Conservation (phyloP, 2,888 invertebrate species). For the Volucella bombylans region DNA sequence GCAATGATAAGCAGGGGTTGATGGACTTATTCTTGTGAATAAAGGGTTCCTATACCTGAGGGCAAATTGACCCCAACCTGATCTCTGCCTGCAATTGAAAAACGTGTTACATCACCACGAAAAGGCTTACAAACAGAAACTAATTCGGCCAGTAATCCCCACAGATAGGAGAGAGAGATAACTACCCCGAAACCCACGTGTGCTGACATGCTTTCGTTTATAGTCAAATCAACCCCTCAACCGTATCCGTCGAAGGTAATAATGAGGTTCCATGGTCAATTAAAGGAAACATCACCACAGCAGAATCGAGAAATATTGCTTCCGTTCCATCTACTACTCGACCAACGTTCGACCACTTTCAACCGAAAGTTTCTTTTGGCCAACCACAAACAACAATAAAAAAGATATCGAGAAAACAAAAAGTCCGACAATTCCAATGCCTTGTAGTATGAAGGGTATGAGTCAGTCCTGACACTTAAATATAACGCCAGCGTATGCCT, state of each 20-base stretch:
- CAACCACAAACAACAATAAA: constrained; percentile 7
- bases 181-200: constrained; percentile 9
- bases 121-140: constrained; percentile 39
- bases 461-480: constrained; percentile 33
- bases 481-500: constrained; percentile 39
- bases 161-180: background rate
- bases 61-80: background rate
- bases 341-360: background rate
- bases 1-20: constrained; percentile 4
- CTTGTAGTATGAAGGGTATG: background rate
- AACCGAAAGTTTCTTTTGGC: constrained; percentile 25
- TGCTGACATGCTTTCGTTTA: constrained; percentile 1
- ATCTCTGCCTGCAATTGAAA: constrained; percentile 22
- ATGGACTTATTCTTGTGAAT: no score
- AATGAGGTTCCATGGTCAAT: constrained; percentile 19
- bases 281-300: constrained; percentile 12
- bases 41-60: background rate
- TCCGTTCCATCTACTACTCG: background rate
- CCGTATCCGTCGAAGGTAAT: background rate
- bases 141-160: constrained; percentile 5
- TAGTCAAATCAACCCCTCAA: constrained; percentile 2
- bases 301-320: constrained; percentile 17
- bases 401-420: background rate
- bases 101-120: constrained; percentile 11
- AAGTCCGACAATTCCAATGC: background rate